Evolutionary conservation across 2,113 vertebrate genomes (phyloP), one percentile per base, ranked within the genome.

Genomic region (Apeltes quadracus): DNA sequence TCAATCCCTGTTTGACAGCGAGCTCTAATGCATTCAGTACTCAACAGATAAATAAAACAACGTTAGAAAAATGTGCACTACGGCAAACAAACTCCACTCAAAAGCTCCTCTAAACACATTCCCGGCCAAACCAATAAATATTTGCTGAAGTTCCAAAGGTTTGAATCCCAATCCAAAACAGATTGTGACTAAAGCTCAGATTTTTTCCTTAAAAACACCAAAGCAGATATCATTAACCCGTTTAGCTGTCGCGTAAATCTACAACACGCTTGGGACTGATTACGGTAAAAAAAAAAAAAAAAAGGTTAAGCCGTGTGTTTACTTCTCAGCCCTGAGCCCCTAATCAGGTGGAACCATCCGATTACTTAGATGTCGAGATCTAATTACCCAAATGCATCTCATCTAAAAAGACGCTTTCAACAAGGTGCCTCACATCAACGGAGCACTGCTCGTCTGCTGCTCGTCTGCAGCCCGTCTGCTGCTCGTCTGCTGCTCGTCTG

Each of bases 321-420:
- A 76, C 77, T 59, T 74, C 75, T 75, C 34, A 56, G 48, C 62
- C 57, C 44, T 78, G 85, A 78, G 56, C 74, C 75, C 61, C 36
- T 68, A 69, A 84, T 76, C 76, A 48, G 77, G 29, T 27, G 61
- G 66, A 66, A 71, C 86, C 54, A 82, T 78, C 70, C 71, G 50
- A 85, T 79, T 84, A 77, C 69, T 81, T 39, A 20, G 57, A 79
- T 61, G 68, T 69, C 58, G 61, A 64, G 77, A 84, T 82, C 71
- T 61, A 78, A 85, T 79, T 79, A 65, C 14, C 59, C 62, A 71
- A 50, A 76, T 61, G 57, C 65, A 66, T 69, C 55, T 75, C 46
- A 41, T 41, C 43, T 73, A 23, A 72, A 81, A 84, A 38, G 53
- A 67, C 10, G n/a, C 39, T 58, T 41, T 65, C 14, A 36, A n/a